Percentiles rank a stretch among this genome's conserved stretches.
phyloP scores from a whole-genome alignment of 2,888 invertebrate species.

The Drosophila prostipennis region DNA sequence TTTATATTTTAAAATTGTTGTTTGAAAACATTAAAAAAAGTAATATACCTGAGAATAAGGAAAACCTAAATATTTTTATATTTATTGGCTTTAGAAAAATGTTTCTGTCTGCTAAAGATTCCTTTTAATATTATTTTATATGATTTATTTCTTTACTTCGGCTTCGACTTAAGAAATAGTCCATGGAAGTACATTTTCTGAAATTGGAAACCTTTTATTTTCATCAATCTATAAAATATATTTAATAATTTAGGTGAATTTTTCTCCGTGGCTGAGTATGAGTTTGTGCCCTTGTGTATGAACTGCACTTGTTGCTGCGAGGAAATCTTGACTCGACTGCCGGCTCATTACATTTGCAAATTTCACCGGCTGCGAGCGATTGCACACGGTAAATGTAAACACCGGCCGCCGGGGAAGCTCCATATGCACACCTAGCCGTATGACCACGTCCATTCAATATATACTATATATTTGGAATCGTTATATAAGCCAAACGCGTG shows the following conservation, averaged over 20 bases:
- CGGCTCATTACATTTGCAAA: conserved; percentile 64
- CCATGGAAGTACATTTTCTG: no score
- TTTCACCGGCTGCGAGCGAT: conserved; percentile 57
- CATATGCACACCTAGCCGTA: conserved; percentile 2
- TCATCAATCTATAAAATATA: no score
- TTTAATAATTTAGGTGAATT: neutral
- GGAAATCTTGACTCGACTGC: conserved; percentile 37
- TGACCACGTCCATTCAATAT: conserved; percentile 3
- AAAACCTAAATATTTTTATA: no score
- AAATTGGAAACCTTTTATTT: no score
- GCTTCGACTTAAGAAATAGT: no score
- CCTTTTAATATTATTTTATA: no score
- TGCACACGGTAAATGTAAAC: conserved; percentile 47
- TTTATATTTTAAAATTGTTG: no score
- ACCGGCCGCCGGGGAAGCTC: conserved; percentile 33
- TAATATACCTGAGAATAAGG: no score
- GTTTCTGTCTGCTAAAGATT: no score
- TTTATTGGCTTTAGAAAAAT: no score
- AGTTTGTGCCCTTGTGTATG: conserved; percentile 1
- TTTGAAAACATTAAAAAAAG: no score
- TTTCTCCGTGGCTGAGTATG: conserved; percentile 7
- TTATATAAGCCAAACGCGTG: conserved; percentile 32
- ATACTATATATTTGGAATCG: neutral
- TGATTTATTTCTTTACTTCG: no score
- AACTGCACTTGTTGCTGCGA: conserved; percentile 38